A percentile compares a stretch with the other conserved stretches of the same genome.
Evolutionary conservation across 2,797 vertebrate species (phyloP).

Genomic region (Eidolon dupreanum): DNA sequence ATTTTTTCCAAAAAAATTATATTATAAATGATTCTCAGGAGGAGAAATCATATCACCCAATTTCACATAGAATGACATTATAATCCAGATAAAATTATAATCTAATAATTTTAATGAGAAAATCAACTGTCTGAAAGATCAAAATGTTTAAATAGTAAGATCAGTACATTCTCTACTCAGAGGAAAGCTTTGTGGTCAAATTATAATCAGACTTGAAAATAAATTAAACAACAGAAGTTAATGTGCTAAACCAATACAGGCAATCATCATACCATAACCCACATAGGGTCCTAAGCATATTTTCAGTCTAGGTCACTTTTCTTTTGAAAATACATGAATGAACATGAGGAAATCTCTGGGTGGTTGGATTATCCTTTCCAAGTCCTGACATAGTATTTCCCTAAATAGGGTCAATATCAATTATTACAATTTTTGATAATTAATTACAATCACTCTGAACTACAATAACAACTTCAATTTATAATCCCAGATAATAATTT

Average conservation of each 20-base stretch:
- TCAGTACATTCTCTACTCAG: not conserved
- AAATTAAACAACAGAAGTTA: not conserved
- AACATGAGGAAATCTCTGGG: not conserved
- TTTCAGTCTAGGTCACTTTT: not conserved
- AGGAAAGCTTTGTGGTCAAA: not conserved
- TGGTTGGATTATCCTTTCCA: not conserved
- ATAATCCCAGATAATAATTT: not conserved
- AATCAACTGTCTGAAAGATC: not conserved
- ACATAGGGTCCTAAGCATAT: not conserved
- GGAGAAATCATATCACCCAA: not conserved
- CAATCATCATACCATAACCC: not conserved
- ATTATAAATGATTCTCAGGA: not conserved
- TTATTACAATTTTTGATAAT: not conserved
- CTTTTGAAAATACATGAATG: not conserved
- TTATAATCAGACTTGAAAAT: not conserved
- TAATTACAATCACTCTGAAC: not conserved
- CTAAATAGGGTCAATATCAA: not conserved
- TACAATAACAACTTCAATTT: not conserved
- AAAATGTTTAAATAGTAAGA: not conserved
- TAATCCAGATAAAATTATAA: not conserved
- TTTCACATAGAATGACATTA: not conserved
- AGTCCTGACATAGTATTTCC: not conserved
- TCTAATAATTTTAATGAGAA: not conserved
- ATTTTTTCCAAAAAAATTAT: not conserved
- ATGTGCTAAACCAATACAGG: not conserved